Evolutionary conservation across 2,797 vertebrate genomes (phyloP).

Genomic region (Nyctibius grandis): DNA sequence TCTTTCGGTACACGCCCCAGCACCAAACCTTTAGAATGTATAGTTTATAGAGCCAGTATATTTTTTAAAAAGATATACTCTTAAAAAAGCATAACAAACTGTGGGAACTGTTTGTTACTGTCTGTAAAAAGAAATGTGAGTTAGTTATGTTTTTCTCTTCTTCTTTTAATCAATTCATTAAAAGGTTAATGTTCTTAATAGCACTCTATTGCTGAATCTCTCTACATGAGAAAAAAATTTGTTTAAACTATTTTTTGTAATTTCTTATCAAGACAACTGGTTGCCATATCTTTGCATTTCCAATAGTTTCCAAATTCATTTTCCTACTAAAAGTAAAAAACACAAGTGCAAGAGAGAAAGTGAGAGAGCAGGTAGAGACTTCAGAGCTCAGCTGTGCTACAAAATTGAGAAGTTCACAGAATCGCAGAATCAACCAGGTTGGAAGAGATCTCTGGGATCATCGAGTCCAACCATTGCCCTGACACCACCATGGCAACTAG

Average conservation of each 20-base stretch:
- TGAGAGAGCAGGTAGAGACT: background rate
- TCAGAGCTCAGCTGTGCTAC: background rate
- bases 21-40: background rate
- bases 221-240: rapidly evolving
- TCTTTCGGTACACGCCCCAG: background rate
- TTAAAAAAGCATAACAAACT: background rate
- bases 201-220: background rate
- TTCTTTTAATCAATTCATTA: background rate
- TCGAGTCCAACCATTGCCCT: too few relatives aligned
- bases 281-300: background rate
- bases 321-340: background rate
- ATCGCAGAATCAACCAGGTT: too few relatives aligned
- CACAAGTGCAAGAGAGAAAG: background rate
- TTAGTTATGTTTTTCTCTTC: background rate
- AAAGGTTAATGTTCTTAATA: background rate
- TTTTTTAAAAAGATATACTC: background rate
- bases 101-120: background rate
- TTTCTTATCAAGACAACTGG: background rate
- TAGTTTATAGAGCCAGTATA: background rate
- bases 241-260: background rate
- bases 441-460: too few relatives aligned
- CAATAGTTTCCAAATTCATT: background rate
- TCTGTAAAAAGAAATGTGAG: background rate
- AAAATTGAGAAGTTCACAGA: background rate
- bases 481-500: too few relatives aligned